These are phyloP conservation scores for Papilio polyxenes DNA, from an alignment of 1,140 invertebrate species.

Conservation along the genomic window DNA sequence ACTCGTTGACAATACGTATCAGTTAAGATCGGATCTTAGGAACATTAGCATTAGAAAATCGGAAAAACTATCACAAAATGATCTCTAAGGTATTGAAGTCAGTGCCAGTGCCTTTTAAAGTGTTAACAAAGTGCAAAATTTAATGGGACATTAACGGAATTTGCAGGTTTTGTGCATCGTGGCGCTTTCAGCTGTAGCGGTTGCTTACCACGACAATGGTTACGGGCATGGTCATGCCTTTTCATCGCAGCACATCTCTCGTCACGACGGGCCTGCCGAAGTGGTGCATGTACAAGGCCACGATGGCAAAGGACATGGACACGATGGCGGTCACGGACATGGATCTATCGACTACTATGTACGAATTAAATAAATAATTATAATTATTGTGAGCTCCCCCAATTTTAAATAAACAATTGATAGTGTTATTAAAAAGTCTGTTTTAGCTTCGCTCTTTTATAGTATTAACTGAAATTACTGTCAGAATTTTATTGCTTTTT, in stretches of 20 bases:
- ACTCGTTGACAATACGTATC: constrained; percentile 53
- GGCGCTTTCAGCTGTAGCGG: constrained; percentile 45
- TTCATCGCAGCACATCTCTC: constrained; percentile 61
- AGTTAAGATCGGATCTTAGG: constrained; percentile 51
- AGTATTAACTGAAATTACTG: too few relatives aligned
- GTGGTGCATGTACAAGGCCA: constrained; percentile 44
- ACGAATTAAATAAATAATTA: constrained; percentile 30
- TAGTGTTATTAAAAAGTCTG: too few relatives aligned
- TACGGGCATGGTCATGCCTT: constrained; percentile 51
- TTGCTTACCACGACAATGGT: constrained; percentile 48
- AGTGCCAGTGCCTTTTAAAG: constrained; percentile 10
- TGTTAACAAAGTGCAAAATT: neutral
- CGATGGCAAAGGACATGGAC: constrained; percentile 45
- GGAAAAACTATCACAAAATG: constrained; percentile 50
- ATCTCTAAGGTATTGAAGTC: constrained; percentile 55
- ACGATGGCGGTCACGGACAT: constrained; percentile 42
- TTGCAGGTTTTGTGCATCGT: constrained; percentile 57
- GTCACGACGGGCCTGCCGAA: constrained; percentile 58
- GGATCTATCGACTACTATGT: constrained; percentile 48
- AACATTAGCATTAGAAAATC: constrained; percentile 45
- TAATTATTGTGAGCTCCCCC: neutral
- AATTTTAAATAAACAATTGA: neutral
- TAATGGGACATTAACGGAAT: constrained; percentile 21
- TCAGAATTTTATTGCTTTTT: too few relatives aligned
- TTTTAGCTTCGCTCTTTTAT: too few relatives aligned